Evolutionary conservation across 2,113 vertebrate species (phyloP).

Genomic region (Pseudonaja textilis): DNA sequence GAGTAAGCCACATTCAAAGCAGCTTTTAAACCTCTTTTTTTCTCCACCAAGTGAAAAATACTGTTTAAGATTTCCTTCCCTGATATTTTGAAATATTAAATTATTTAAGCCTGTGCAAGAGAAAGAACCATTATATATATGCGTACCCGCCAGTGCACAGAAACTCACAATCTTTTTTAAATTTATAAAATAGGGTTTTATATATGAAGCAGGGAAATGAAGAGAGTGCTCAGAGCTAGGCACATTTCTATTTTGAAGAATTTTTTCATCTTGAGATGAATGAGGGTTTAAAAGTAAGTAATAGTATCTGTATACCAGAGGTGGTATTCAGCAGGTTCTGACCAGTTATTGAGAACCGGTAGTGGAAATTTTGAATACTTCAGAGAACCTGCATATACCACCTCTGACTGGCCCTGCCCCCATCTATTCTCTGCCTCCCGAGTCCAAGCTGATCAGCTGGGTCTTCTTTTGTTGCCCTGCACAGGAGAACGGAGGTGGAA

Average conservation of each 20-base stretch:
- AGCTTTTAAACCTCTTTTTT: neutral
- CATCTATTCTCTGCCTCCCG: too few species aligned
- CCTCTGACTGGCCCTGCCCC: too few species aligned
- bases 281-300: neutral
- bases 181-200: neutral
- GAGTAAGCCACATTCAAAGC: neutral
- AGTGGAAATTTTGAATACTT: too few species aligned
- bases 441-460: too few species aligned
- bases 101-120: neutral
- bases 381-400: too few species aligned
- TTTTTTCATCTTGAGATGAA: neutral
- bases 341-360: too few species aligned
- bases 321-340: too few species aligned
- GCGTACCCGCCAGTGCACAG: neutral
- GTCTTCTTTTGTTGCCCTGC: too few species aligned
- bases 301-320: neutral
- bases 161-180: neutral
- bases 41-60: neutral
- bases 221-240: neutral
- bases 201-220: neutral
- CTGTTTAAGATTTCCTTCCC: neutral
- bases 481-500: too few species aligned
- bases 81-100: slow-evolving; percentile 7
- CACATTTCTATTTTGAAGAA: neutral
- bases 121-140: neutral